Evolutionary conservation across 2,113 vertebrate species (phyloP), one percentile per base, ranked within the genome.

Genomic region (Stomatorhinus ivindoensis): DNA sequence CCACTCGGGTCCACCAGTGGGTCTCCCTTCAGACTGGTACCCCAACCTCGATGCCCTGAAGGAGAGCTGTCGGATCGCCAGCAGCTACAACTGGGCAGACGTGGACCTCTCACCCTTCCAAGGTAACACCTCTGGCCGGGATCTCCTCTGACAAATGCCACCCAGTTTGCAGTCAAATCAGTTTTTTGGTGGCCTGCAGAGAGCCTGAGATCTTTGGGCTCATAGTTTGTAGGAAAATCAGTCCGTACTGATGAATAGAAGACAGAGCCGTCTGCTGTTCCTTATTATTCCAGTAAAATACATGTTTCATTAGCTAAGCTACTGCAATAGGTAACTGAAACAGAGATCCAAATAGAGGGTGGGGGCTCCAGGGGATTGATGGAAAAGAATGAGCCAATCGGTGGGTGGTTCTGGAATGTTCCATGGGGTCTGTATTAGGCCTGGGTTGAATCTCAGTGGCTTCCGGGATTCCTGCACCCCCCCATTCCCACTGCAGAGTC

Each of bases 101-200:
- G 96, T 97, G 86, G 97, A 97, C 92, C 96, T 97, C 93, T 97
- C 97, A 51, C 97, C 97, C 31, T 97, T 97, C 91, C 97, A 97
- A 97, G 96, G 97, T 97, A 90, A 80, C 0, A 35, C 17, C 35
- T 76, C 69, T 2, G 0, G 9, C 9, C n/a, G n/a, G n/a, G 2
- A 11, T 17, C 76, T 44, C 39, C 5, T 19, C 76, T 44, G 76
- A 39, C 42, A 7, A 44, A 13, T 82, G 24, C 76, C 31, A 21
- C 80, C 21, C 80, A 24, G 0, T 83, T 47, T 46, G 9, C 3
- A 2, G 39, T 46, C n/a, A 44, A 8, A 3, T 10, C 19, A 2
- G 21, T 8, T 47, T 47, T 47, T 0, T 6, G 69, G 13, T 76
- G 5, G 31, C 69, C 65, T 73, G 65, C 65, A 73, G 65, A 3